phyloP scores from a whole-genome alignment of 2,888 invertebrate genomes.

The Ennomos fuscantarius region DNA sequence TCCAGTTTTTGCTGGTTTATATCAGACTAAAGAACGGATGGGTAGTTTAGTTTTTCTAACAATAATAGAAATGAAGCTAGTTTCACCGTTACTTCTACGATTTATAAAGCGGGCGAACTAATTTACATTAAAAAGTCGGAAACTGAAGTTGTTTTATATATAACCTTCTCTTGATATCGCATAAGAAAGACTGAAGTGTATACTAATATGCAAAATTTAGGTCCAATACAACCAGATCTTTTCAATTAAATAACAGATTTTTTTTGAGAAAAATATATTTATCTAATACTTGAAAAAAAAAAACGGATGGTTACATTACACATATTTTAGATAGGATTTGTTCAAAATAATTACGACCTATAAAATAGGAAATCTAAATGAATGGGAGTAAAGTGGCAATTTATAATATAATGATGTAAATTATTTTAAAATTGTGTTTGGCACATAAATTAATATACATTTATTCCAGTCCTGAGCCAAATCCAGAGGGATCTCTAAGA shows the following conservation, averaged over 20 bases:
- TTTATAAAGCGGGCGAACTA: slow-evolving; percentile 1
- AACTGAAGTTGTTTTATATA: background rate
- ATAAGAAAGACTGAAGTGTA: no score
- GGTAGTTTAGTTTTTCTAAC: slow-evolving; percentile 25
- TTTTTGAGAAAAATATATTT: no score
- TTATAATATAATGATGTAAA: slow-evolving; percentile 1
- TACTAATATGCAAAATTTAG: no score
- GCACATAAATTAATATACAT: background rate
- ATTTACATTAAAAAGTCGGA: background rate
- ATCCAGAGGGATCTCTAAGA: slow-evolving; percentile 10
- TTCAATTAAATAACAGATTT: no score
- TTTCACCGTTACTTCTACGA: background rate
- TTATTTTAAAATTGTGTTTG: slow-evolving; percentile 2
- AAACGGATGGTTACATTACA: no score
- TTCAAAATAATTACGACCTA: no score
- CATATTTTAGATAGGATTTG: no score
- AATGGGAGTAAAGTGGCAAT: slow-evolving; percentile 3
- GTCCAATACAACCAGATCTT: no score
- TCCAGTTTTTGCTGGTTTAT: slow-evolving; percentile 45
- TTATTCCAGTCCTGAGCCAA: slow-evolving; percentile 14
- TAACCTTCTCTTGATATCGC: no score
- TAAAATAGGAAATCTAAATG: background rate
- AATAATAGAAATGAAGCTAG: slow-evolving; percentile 7
- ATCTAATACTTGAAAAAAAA: no score
- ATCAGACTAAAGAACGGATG: slow-evolving; percentile 31